Percentiles rank a stretch among this genome's conserved stretches.
Evolutionary conservation across 2,113 vertebrate species (phyloP).

Genomic region (Mola mola): DNA sequence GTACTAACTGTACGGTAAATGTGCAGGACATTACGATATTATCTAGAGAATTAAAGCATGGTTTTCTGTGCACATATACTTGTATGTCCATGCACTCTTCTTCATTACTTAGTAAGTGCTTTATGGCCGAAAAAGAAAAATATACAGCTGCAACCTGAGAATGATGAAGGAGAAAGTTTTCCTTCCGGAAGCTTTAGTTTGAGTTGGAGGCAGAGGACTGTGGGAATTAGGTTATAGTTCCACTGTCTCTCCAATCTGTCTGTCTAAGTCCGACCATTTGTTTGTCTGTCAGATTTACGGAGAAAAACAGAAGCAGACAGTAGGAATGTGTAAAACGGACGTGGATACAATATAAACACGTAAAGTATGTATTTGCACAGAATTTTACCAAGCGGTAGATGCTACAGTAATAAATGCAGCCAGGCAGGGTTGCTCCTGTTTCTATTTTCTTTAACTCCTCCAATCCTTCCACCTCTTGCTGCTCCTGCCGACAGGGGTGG

Average conservation of each 20-base stretch:
- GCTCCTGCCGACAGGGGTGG: constrained; percentile 45
- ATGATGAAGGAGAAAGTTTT: constrained; percentile 1
- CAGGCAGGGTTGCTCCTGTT: constrained; percentile 31
- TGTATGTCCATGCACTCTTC: too few species aligned
- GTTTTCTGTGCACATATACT: too few species aligned
- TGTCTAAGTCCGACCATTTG: constrained; percentile 1
- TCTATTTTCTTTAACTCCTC: constrained; percentile 17
- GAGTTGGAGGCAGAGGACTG: constrained; percentile 26
- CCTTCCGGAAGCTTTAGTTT: constrained; percentile 1
- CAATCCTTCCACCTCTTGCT: constrained; percentile 58
- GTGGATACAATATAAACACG: neutral
- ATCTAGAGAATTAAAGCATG: too few species aligned
- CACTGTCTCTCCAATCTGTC: constrained; percentile 38
- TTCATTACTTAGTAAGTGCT: too few species aligned
- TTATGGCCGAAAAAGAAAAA: too few species aligned
- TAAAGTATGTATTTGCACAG: neutral
- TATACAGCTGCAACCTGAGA: constrained; percentile 1
- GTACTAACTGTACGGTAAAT: too few species aligned
- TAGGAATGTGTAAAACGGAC: neutral
- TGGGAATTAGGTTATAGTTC: neutral
- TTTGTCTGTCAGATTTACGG: neutral
- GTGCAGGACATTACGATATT: too few species aligned
- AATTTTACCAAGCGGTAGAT: constrained; percentile 6
- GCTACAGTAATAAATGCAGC: constrained; percentile 11
- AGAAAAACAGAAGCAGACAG: neutral